These are phyloP conservation scores for Sinocyclocheilus maitianheensis DNA, from an alignment of 2,113 vertebrate species.

Conservation along the genomic window DNA sequence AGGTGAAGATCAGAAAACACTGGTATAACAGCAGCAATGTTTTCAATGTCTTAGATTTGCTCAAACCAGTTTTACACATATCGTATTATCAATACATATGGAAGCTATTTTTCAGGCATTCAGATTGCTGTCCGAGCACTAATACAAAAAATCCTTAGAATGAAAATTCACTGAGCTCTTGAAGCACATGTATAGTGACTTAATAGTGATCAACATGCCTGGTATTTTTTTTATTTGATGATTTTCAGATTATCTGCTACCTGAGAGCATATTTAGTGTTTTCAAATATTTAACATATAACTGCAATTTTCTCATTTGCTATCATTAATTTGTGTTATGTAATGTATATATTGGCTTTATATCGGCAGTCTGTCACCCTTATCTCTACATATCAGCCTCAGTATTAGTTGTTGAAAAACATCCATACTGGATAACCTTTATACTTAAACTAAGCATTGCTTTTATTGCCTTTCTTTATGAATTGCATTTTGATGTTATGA, in stretches of 20 bases:
- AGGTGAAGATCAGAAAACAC: background rate
- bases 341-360: background rate
- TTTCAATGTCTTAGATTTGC: background rate
- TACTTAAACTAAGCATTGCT: background rate
- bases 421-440: background rate
- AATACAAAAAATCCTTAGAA: background rate
- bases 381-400: background rate
- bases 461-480: background rate
- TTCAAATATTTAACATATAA: no score
- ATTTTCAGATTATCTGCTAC: background rate
- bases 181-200: background rate
- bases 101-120: background rate
- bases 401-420: background rate
- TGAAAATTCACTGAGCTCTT: background rate
- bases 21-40: background rate
- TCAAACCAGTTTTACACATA: background rate
- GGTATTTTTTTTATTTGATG: background rate
- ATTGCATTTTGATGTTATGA: background rate
- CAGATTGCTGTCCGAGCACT: background rate
- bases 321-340: background rate
- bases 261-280: no score
- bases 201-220: background rate
- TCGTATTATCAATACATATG: background rate
- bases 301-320: slow-evolving; percentile 1
- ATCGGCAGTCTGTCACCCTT: background rate